Base-by-base conservation (phyloP, 1,140 invertebrate species). In the Drosophila kurseongensis region DNA sequence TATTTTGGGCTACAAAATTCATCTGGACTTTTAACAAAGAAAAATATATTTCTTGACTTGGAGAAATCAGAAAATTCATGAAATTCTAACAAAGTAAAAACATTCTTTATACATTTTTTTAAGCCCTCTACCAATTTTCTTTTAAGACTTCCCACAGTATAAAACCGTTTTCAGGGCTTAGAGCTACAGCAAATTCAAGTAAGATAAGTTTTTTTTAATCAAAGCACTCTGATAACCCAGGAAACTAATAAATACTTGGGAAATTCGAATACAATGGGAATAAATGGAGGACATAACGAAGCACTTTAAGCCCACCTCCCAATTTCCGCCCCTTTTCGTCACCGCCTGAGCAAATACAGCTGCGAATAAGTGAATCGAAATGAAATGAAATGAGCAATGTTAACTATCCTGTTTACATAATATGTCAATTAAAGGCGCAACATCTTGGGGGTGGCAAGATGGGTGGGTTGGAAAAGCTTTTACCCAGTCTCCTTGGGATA, bases 381-480 rank as follows among this genome's bases (percentile, higher is more conserved):
- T 40, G 59, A 54, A 72, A 67, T 36, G 44, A 59, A 74, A 74
- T 72, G 68, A 71, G 63, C 66, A 79, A 79, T 80, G 81, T 84
- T 80, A 84, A 84, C 80, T 84, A 84, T 84, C 76, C 80, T 80
- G 80, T 84, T 84, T 84, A 84, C 80, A 84, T 84, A 85, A 85
- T 80, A 84, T 84, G 80, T 84, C 80, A 84, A 84, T 84, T 84
- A 84, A 76, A 72, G 80, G 44, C 60, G 67, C 44, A 48, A 50
- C 45, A 57, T 62, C 14, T 40, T 36, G 18, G 29, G 27, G 16
- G 51, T 54, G 36, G 63, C 1, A 9, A 47, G 5, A 35, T 44
- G 13, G n/a, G 35, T 32, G 50, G n/a, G 5, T 7, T 9, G 16
- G 9, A 40, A 68, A 71, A 71, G 68, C 68, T 72, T 71, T 72